A percentile compares a stretch with the other conserved stretches of the same genome.
phyloP scores from a whole-genome alignment of 92 coral and sea anemone species.

The Epizoanthus rinbou region DNA sequence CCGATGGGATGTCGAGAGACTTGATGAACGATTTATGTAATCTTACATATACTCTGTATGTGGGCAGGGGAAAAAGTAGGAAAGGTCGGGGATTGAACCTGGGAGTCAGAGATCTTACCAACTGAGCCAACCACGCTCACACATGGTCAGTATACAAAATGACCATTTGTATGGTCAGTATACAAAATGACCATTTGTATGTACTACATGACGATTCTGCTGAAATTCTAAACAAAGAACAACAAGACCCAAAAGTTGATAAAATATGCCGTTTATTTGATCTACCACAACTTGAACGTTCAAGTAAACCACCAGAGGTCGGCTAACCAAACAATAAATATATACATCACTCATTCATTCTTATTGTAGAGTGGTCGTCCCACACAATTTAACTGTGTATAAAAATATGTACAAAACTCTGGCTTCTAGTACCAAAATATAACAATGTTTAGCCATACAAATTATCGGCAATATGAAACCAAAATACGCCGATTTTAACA shows the following conservation, averaged over 20 bases:
- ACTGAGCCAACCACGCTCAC: too few species aligned
- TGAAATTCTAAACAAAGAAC: neutral
- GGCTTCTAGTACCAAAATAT: constrained; percentile 28
- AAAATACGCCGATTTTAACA: constrained; percentile 29
- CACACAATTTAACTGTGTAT: constrained; percentile 25
- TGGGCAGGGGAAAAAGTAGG: too few species aligned
- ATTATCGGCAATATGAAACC: constrained; percentile 5
- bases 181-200: too few species aligned
- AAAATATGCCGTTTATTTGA: constrained; percentile 45
- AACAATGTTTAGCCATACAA: constrained; percentile 14
- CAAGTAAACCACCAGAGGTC: constrained; percentile 8
- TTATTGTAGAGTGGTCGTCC: neutral
- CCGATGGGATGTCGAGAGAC: too few species aligned
- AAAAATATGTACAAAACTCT: constrained; percentile 48
- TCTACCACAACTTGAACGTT: constrained; percentile 17
- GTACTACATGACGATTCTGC: neutral
- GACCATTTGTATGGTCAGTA: too few species aligned
- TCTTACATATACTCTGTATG: too few species aligned
- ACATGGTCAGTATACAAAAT: too few species aligned
- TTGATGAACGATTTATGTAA: too few species aligned
- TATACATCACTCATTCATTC: constrained; percentile 22
- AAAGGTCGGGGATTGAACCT: too few species aligned
- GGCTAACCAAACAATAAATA: constrained; percentile 34
- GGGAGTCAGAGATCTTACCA: too few species aligned
- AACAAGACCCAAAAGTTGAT: neutral